Base-by-base conservation (phyloP, 2,797 vertebrate species). In the Malurus leucopterus region DNA sequence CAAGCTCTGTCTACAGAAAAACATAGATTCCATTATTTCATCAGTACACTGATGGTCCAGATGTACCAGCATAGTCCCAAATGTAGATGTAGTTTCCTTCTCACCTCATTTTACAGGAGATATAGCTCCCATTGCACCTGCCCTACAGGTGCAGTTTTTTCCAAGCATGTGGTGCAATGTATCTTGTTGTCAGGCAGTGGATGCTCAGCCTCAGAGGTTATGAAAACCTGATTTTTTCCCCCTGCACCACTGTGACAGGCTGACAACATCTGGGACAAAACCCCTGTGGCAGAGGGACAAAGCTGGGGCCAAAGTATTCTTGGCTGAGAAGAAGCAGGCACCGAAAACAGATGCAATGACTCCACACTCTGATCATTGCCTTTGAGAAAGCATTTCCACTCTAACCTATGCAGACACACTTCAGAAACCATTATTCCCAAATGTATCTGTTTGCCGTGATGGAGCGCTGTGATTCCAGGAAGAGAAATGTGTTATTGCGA, bases 191-290 rank as follows among this genome's bases (percentile, higher is more conserved):
- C 84, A 74, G 62, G 65, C 69, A 62, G 15, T 8, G 50, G 61
- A 50, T 72, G 40, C 32, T 76, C 55, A 78, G 36, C 40, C 51
- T 65, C 51, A 63, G 50, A 75, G 32, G 20, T 81, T 87, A 63
- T 2, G 12, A 71, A 90, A 63, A 55, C 41, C 32, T 46, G 76
- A 29, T 3, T 87, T 84, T 88, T 73, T 79, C 32, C 13, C 49
- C 57, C 49, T 63, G 44, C 27, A 47, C 43, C 34, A 17, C 44
- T 58, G 44, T 27, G 62, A 65, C 32, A 6, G 5, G 19, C 62
- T 84, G 85, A 62, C 38, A 90, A 69, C 69, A 65, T 72, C 76
- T 93, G 84, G 69, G 92, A 47, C 41, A 86, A 70, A 79, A n/a
- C 5, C 24, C 30, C 27, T 19, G 36, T 68, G 40, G 53, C 54